phyloP scores from a whole-genome alignment of 2,797 vertebrate species.

The Apogon hyalosoma region DNA sequence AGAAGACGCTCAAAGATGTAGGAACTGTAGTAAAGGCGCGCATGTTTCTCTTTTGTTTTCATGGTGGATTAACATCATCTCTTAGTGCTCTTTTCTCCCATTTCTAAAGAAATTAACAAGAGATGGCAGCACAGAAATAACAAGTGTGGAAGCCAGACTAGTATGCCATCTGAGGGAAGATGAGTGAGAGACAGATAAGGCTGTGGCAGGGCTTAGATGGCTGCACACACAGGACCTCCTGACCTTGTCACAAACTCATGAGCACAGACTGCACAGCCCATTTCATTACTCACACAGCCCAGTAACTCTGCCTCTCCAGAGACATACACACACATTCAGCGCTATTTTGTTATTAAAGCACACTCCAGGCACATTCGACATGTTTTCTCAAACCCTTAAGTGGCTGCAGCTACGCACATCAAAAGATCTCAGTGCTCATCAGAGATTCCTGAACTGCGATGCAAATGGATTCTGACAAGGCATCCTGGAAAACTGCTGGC shows the following conservation, averaged over 20 bases:
- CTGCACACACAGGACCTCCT: conserved; percentile 42
- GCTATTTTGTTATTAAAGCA: conserved; percentile 42
- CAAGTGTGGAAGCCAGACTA: not conserved
- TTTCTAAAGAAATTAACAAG: conserved; percentile 11
- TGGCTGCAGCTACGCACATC: conserved; percentile 36
- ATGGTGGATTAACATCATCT: conserved; percentile 17
- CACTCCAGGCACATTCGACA: conserved; percentile 9
- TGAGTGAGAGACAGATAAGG: conserved; percentile 26
- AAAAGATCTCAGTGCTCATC: conserved; percentile 41
- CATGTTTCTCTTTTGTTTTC: conserved; percentile 31
- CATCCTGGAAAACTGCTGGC: conserved; percentile 36
- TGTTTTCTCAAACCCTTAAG: conserved; percentile 15
- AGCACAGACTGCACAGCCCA: conserved; percentile 39
- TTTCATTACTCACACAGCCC: conserved; percentile 51
- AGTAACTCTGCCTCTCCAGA: conserved; percentile 25
- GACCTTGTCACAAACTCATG: conserved; percentile 65
- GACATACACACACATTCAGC: conserved; percentile 5
- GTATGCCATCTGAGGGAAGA: conserved; percentile 12
- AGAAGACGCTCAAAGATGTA: conserved; percentile 44
- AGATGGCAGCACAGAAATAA: conserved; percentile 1
- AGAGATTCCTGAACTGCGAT: conserved; percentile 57
- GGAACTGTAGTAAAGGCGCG: not conserved
- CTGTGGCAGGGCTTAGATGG: conserved; percentile 24
- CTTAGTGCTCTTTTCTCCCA: not conserved
- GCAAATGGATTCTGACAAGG: conserved; percentile 61